Evolutionary conservation across 2,797 vertebrate species (phyloP).

Genomic region (Nannoperca australis): DNA sequence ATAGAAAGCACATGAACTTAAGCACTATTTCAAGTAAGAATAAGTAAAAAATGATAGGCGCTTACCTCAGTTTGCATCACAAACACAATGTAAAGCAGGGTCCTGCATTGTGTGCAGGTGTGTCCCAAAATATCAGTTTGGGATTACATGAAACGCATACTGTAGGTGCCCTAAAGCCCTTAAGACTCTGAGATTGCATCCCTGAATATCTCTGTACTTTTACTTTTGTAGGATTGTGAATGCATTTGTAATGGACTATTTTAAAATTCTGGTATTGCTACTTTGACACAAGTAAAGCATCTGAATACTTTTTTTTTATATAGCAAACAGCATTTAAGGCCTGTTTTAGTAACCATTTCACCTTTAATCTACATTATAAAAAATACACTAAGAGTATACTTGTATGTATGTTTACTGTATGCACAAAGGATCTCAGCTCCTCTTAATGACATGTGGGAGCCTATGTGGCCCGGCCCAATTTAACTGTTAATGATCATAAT

Average conservation of each 20-base stretch:
- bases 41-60: neutral
- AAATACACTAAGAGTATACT: neutral
- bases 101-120: no score
- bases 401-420: neutral
- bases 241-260: neutral
- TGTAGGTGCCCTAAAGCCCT: neutral
- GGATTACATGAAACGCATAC: neutral
- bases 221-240: neutral
- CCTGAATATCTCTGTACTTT: neutral
- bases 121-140: neutral
- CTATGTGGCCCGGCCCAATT: constrained; percentile 21
- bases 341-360: neutral
- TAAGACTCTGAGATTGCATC: neutral
- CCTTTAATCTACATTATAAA: neutral
- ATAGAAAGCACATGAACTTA: neutral
- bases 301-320: neutral
- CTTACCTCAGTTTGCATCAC: constrained; percentile 10
- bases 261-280: neutral
- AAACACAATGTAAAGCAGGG: neutral
- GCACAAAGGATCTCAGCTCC: neutral
- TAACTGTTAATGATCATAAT: constrained; percentile 12
- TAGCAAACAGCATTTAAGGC: neutral
- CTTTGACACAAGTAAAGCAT: neutral
- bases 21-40: neutral
- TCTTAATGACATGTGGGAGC: constrained; percentile 43